A percentile compares a stretch with the other conserved stretches of the same genome.
Conservation (phyloP, 2,888 invertebrate species). For the Agrotis segetum region DNA sequence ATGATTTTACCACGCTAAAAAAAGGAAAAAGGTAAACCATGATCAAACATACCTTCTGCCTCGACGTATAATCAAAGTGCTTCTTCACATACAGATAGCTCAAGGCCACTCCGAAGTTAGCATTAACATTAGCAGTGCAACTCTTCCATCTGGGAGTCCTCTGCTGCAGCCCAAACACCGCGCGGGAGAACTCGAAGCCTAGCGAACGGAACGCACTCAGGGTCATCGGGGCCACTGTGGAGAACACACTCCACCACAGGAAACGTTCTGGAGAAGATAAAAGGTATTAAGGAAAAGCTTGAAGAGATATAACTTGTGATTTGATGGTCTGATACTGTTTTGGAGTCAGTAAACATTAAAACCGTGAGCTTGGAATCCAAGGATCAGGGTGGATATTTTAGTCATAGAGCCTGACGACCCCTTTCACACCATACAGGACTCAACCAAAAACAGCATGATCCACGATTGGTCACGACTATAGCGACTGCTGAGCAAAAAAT, state of each 20-base stretch:
- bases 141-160: constrained; percentile 92
- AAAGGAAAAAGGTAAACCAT: no score
- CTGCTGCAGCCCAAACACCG: constrained; percentile 92
- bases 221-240: constrained; percentile 92
- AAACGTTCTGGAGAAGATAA: constrained; percentile 91
- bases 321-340: no score
- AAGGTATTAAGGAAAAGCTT: background rate
- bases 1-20: no score
- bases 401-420: no score
- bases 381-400: no score
- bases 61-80: constrained; percentile 91
- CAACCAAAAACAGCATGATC: no score
- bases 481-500: no score
- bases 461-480: no score
- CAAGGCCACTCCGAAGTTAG: constrained; percentile 92
- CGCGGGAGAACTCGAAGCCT: constrained; percentile 92
- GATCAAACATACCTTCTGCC: constrained; percentile 89
- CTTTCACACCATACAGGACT: no score
- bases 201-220: constrained; percentile 90
- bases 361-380: no score
- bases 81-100: constrained; percentile 92
- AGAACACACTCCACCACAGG: constrained; percentile 94
- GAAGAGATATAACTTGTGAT: no score
- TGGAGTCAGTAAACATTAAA: no score
- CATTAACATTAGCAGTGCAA: constrained; percentile 92